These are phyloP conservation scores for Echinometra lucunter DNA, from an alignment of 53 echinoderm and acorn worm species.

Conservation along the genomic window DNA sequence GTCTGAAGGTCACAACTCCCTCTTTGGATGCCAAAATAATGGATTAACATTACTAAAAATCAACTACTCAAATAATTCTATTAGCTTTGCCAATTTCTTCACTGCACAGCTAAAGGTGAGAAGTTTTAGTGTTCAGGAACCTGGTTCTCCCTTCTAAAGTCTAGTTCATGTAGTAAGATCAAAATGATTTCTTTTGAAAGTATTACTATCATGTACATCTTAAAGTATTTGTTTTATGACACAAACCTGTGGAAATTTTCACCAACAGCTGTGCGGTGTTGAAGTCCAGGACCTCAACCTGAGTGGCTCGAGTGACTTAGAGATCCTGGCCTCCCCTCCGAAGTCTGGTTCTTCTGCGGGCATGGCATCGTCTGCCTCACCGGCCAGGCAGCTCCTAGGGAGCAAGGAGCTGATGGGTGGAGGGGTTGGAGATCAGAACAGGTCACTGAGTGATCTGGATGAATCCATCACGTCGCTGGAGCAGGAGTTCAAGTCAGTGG, in stretches of 20 bases:
- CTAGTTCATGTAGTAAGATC: no score
- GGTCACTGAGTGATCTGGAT: constrained; percentile 23
- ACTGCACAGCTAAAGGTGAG: no score
- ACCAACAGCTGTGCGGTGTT: constrained; percentile 85
- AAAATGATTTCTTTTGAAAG: no score
- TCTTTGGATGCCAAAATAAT: no score
- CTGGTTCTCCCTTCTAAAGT: no score
- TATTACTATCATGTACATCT: no score
- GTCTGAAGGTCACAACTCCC: no score
- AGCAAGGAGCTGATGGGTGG: constrained; percentile 62
- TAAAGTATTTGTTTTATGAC: not conserved
- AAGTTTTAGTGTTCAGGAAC: no score
- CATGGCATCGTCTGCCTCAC: constrained; percentile 49
- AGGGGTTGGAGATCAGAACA: constrained; percentile 30
- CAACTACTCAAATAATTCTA: no score
- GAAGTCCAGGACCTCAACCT: constrained; percentile 80
- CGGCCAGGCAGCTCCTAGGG: constrained; percentile 47
- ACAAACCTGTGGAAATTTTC: not conserved
- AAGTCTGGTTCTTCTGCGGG: constrained; percentile 55
- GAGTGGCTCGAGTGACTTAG: constrained; percentile 74
- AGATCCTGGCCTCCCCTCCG: constrained; percentile 73
- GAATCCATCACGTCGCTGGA: constrained; percentile 68
- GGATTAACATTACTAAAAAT: no score
- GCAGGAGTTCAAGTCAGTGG: constrained; percentile 81
- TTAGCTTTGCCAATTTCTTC: no score